Evolutionary conservation across 2,888 invertebrate genomes (phyloP).

Genomic region (Acholoe squamosa): DNA sequence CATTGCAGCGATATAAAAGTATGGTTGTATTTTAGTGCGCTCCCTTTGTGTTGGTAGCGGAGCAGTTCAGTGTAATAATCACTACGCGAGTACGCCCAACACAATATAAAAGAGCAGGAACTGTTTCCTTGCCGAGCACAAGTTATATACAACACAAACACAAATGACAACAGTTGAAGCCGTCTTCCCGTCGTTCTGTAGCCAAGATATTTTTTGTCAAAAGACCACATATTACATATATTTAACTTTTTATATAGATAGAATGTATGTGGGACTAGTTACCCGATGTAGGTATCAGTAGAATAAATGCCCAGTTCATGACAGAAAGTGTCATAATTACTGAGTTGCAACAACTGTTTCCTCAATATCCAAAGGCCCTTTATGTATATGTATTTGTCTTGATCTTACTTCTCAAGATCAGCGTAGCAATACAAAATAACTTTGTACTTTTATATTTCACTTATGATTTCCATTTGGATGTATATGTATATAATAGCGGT

Average conservation of each 20-base stretch:
- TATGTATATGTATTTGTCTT: not conserved
- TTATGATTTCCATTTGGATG: slow-evolving; percentile 48
- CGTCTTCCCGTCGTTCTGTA: slow-evolving; percentile 43
- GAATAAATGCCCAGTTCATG: not conserved
- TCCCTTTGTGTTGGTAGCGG: no score
- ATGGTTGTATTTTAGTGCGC: no score
- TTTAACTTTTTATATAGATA: slow-evolving; percentile 53
- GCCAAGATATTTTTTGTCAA: slow-evolving; percentile 52
- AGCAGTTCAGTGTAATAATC: no score
- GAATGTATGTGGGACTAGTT: slow-evolving; percentile 23
- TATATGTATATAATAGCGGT: slow-evolving; percentile 29
- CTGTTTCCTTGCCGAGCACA: not conserved
- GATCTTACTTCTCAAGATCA: not conserved
- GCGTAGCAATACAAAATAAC: slow-evolving; percentile 14
- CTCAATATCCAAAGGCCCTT: not conserved
- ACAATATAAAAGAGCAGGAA: not conserved
- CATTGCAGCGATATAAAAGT: no score
- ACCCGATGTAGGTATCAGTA: not conserved
- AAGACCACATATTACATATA: slow-evolving; percentile 52
- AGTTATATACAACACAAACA: not conserved
- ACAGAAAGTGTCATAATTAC: not conserved
- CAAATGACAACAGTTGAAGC: slow-evolving; percentile 32
- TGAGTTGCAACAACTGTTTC: not conserved
- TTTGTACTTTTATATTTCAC: slow-evolving; percentile 54
- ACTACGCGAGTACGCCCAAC: no score